Evolutionary conservation across 2,888 invertebrate species (phyloP).

Genomic region (Diarsia mendica): DNA sequence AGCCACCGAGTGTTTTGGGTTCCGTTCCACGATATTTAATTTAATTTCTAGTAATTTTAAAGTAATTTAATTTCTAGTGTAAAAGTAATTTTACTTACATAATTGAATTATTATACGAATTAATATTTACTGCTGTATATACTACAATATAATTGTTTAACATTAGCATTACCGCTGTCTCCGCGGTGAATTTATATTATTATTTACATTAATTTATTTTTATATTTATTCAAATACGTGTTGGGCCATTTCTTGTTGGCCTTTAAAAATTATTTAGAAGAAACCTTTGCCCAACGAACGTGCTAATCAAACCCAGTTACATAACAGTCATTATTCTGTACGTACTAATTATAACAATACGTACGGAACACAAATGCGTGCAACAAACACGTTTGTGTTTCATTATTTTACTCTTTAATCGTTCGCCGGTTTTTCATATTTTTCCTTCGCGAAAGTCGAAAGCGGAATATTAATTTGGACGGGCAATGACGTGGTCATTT

Average conservation of each 20-base stretch:
- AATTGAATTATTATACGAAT: neutral
- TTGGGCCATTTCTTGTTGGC: too few relatives aligned
- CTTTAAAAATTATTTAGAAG: neutral
- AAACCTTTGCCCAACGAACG: constrained; percentile 9
- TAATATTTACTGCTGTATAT: neutral
- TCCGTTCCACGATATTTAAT: constrained; percentile 35
- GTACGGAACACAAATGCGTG: constrained; percentile 51
- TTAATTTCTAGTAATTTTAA: neutral
- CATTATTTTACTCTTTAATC: constrained; percentile 48
- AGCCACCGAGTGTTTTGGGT: constrained; percentile 63
- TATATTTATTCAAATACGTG: too few relatives aligned
- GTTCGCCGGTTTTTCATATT: constrained; percentile 59
- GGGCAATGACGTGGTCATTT: constrained; percentile 61
- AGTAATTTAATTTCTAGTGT: neutral
- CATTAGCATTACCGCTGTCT: neutral
- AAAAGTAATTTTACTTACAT: neutral
- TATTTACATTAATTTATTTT: too few relatives aligned
- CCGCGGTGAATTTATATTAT: neutral
- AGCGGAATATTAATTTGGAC: constrained; percentile 68
- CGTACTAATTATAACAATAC: constrained; percentile 13
- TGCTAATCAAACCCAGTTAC: neutral
- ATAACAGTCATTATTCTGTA: constrained; percentile 20
- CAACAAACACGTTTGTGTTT: constrained; percentile 16
- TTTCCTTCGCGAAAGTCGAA: constrained; percentile 75
- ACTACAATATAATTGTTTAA: neutral